Conservation (phyloP, 1,140 invertebrate genomes). For the Carcinoscorpius rotundicauda region DNA sequence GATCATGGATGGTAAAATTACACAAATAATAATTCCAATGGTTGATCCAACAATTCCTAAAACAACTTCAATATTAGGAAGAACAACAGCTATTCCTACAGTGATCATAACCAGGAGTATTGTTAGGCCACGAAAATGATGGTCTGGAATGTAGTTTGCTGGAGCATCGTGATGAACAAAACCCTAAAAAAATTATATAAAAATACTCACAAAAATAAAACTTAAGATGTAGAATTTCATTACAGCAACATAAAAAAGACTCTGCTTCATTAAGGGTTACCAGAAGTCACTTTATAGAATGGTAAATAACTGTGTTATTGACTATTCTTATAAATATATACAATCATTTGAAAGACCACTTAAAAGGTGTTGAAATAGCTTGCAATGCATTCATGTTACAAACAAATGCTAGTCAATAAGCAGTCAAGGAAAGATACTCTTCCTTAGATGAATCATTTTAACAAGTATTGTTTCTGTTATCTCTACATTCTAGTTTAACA, state of each 20-base stretch:
- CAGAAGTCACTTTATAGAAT: background rate
- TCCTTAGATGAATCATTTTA: too few relatives aligned
- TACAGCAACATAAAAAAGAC: background rate
- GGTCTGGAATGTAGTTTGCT: slow-evolving; percentile 24
- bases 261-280: background rate
- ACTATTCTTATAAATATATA: too few relatives aligned
- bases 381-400: too few relatives aligned
- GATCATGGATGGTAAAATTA: slow-evolving; percentile 71
- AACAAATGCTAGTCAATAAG: too few relatives aligned
- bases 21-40: slow-evolving; percentile 84
- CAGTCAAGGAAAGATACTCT: too few relatives aligned
- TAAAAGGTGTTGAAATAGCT: too few relatives aligned
- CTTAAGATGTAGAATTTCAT: background rate
- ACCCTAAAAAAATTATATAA: slow-evolving; percentile 14
- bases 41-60: slow-evolving; percentile 85
- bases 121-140: slow-evolving; percentile 24
- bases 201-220: background rate
- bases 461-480: too few relatives aligned
- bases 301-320: too few relatives aligned
- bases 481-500: too few relatives aligned
- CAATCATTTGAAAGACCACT: too few relatives aligned
- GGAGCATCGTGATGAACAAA: slow-evolving; percentile 18
- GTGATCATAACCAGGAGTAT: slow-evolving; percentile 23
- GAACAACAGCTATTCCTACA: slow-evolving; percentile 40
- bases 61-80: slow-evolving; percentile 84